phyloP scores from a whole-genome alignment of 2,888 invertebrate genomes.

The Brachyptera risi region DNA sequence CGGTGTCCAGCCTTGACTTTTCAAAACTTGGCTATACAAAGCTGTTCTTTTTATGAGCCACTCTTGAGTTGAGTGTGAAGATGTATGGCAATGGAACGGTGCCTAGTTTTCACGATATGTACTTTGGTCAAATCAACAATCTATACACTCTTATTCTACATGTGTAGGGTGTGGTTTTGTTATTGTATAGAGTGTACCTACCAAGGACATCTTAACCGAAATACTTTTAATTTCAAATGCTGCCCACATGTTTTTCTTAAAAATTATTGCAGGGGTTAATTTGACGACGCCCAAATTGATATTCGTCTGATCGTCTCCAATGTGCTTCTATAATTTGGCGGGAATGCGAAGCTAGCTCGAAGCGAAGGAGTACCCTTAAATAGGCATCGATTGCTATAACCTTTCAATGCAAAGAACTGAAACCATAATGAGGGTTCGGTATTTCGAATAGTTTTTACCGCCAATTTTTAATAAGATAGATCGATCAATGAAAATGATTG shows the following conservation, averaged over 20 bases:
- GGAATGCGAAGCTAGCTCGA: too few species aligned
- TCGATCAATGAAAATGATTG: too few species aligned
- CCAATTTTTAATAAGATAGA: too few species aligned
- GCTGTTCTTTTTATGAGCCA: conserved; percentile 4
- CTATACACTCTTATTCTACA: too few species aligned
- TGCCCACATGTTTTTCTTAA: not conserved
- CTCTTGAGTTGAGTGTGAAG: not conserved
- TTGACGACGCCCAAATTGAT: conserved; percentile 4
- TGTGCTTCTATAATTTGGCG: too few species aligned
- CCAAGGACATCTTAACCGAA: conserved; percentile 5
- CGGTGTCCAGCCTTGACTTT: conserved; percentile 26
- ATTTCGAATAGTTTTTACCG: too few species aligned
- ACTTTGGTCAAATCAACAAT: conserved; percentile 6
- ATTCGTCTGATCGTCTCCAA: too few species aligned
- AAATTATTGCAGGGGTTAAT: conserved; percentile 3
- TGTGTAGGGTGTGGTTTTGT: conserved; percentile 20
- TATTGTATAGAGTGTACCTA: not conserved
- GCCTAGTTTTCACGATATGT: conserved; percentile 12
- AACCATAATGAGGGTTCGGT: too few species aligned
- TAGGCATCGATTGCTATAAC: too few species aligned
- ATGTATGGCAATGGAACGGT: conserved; percentile 25
- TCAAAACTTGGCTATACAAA: conserved; percentile 14
- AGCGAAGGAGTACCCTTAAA: too few species aligned
- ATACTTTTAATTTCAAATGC: conserved; percentile 12
- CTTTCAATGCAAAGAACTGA: too few species aligned